A percentile compares a stretch with the other conserved stretches of the same genome.
Conservation (phyloP, 2,797 vertebrate genomes). For the Channa striata region DNA sequence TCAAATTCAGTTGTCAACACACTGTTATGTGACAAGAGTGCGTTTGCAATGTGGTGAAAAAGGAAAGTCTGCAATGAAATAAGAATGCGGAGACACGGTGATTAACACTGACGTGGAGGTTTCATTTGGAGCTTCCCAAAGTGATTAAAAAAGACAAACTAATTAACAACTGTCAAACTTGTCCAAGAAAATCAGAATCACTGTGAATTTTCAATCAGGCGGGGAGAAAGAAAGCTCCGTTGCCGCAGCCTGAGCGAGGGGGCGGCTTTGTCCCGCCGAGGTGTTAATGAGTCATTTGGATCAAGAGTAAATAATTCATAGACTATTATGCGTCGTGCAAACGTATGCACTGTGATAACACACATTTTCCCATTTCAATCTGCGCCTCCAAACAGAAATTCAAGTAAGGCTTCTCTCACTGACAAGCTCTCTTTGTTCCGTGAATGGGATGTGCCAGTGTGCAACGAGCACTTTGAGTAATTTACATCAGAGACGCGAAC, state of each 20-base stretch:
- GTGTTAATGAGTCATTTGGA: conserved; percentile 43
- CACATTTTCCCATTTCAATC: conserved; percentile 18
- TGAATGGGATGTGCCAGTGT: conserved; percentile 1
- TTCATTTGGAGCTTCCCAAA: conserved; percentile 35
- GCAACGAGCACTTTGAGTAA: conserved; percentile 29
- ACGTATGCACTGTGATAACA: conserved; percentile 13
- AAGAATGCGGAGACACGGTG: conserved; percentile 18
- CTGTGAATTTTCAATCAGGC: conserved; percentile 32
- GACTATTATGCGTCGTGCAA: conserved; percentile 6
- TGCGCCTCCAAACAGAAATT: not conserved
- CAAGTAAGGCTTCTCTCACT: not conserved
- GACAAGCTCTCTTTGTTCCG: conserved; percentile 21
- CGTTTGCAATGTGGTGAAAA: conserved; percentile 17
- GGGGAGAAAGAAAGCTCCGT: not conserved
- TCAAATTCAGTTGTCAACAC: conserved; percentile 37
- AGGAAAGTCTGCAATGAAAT: not conserved
- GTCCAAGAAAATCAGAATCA: conserved; percentile 45
- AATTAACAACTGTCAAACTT: conserved; percentile 58
- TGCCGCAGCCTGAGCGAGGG: not conserved
- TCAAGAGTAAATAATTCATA: conserved; percentile 49
- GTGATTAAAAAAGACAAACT: conserved; percentile 60
- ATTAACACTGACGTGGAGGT: conserved; percentile 43
- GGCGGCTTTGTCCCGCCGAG: not conserved
- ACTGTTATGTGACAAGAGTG: not conserved
- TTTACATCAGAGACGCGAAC: conserved; percentile 19